Percentiles rank a stretch among this genome's conserved stretches.
Conservation (phyloP, 2,797 vertebrate species). For the Acanthiza pusilla region DNA sequence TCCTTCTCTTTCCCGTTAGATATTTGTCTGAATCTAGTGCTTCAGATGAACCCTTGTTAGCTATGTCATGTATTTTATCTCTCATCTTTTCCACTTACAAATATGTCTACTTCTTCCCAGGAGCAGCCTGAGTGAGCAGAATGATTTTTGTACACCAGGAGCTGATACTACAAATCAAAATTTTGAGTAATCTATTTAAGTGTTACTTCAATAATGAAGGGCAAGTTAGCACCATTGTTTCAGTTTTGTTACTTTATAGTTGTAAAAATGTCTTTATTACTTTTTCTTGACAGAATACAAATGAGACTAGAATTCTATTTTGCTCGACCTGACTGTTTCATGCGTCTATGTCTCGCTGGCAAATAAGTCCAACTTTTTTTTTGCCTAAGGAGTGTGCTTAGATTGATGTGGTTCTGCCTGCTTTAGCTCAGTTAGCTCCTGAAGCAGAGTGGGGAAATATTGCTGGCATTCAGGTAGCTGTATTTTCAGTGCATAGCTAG, state of each 20-base stretch:
- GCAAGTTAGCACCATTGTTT: neutral
- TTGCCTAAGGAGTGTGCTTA: neutral
- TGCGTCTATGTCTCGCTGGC: neutral
- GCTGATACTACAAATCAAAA: neutral
- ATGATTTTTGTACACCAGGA: neutral
- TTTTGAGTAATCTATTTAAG: neutral
- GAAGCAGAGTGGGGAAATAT: constrained; percentile 8
- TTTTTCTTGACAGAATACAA: neutral
- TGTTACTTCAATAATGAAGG: neutral
- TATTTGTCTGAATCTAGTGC: neutral
- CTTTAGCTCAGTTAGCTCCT: constrained; percentile 39
- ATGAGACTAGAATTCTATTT: neutral
- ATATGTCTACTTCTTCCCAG: neutral
- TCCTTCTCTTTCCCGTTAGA: neutral
- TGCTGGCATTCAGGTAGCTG: constrained; percentile 28
- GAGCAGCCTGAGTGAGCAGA: neutral
- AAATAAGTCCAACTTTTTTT: neutral
- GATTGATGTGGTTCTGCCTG: constrained; percentile 46
- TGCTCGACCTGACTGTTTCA: neutral
- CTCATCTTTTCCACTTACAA: neutral
- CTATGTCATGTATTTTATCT: neutral
- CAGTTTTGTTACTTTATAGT: neutral
- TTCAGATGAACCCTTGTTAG: neutral
- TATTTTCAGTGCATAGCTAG: neutral
- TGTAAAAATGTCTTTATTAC: neutral